These are phyloP conservation scores for Cheilosia vulpina DNA, from an alignment of 2,888 invertebrate genomes.

Conservation along the genomic window DNA sequence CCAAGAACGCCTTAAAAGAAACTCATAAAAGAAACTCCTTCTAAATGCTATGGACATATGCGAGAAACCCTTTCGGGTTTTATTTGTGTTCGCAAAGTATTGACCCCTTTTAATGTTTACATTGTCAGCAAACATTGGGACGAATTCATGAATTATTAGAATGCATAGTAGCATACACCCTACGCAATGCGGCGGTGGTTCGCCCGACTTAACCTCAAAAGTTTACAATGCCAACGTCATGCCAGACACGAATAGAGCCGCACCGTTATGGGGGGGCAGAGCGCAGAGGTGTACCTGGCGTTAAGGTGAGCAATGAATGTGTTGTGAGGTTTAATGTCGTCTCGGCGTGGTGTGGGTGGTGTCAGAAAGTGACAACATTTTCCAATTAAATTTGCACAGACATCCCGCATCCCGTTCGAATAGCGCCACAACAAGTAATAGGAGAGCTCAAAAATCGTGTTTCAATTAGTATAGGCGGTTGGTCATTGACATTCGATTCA, in stretches of 20 bases:
- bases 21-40: not conserved
- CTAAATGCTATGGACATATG: slow-evolving; percentile 1
- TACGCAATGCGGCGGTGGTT: slow-evolving; percentile 4
- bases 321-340: slow-evolving; percentile 7
- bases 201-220: slow-evolving; percentile 52
- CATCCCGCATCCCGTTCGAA: not conserved
- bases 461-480: slow-evolving; percentile 16
- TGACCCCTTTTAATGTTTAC: slow-evolving; percentile 65
- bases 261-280: not conserved
- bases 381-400: slow-evolving; percentile 55
- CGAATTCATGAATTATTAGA: slow-evolving; percentile 38
- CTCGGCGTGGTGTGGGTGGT: slow-evolving; percentile 24
- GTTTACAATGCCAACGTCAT: slow-evolving; percentile 26
- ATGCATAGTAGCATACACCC: slow-evolving; percentile 26
- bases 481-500: slow-evolving; percentile 60
- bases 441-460: slow-evolving; percentile 17
- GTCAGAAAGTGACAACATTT: slow-evolving; percentile 57
- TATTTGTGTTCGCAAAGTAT: slow-evolving; percentile 54
- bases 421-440: slow-evolving; percentile 2
- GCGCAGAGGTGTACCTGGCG: slow-evolving; percentile 17
- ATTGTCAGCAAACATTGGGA: slow-evolving; percentile 51
- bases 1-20: slow-evolving; percentile 1
- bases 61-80: slow-evolving; percentile 32
- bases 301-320: slow-evolving; percentile 59
- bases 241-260: not conserved